phyloP scores from a whole-genome alignment of 1,140 invertebrate genomes.

The Aplysia californica region DNA sequence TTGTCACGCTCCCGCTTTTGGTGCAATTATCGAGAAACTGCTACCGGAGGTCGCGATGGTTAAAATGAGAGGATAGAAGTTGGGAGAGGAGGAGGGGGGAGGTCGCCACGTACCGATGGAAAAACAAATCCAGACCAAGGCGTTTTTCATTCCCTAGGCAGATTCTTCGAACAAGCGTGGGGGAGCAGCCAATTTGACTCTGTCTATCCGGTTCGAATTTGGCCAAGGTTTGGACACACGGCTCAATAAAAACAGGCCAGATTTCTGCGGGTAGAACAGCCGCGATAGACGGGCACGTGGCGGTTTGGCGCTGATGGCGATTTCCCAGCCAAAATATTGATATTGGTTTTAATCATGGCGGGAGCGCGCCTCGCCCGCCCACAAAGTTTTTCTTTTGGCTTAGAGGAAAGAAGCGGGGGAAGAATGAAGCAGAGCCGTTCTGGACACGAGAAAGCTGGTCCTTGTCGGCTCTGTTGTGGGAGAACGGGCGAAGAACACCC shows the following conservation, averaged over 20 bases:
- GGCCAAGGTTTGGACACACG: no score
- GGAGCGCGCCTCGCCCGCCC: no score
- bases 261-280: constrained; percentile 19
- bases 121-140: no score
- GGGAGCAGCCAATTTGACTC: constrained; percentile 14
- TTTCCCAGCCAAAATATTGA: constrained; percentile 22
- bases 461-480: no score
- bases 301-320: background rate
- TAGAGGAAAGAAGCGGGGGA: no score
- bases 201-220: constrained; percentile 13
- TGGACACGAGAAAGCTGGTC: no score
- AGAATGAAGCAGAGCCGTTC: no score
- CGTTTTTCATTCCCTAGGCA: constrained; percentile 1
- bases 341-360: constrained; percentile 13
- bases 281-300: background rate
- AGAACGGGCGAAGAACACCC: no score
- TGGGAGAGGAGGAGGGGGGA: background rate
- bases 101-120: background rate
- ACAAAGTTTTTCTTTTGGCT: no score
- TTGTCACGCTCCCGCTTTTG: background rate
- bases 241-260: constrained; percentile 15
- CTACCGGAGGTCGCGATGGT: background rate
- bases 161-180: constrained; percentile 4
- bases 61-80: no score
- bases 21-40: constrained; percentile 12